A percentile compares a stretch with the other conserved stretches of the same genome.
phyloP scores from a whole-genome alignment of 2,113 vertebrate species.

The Rhinolophus ferrumequinum region DNA sequence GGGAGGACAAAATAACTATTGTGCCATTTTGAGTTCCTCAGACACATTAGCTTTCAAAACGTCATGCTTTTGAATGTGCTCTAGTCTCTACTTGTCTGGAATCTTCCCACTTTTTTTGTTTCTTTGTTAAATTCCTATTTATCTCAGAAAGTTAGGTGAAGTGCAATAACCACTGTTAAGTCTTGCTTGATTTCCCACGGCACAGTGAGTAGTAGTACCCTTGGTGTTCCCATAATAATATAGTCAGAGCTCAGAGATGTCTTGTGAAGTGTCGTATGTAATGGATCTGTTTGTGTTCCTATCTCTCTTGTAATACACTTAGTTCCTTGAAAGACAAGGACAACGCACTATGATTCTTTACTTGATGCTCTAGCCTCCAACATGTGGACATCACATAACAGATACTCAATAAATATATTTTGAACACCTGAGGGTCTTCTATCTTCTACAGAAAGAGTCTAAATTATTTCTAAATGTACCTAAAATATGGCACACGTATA shows the following conservation, averaged over 20 bases:
- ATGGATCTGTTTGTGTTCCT: neutral
- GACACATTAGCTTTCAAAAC: neutral
- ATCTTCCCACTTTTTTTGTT: neutral
- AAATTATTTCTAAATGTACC: neutral
- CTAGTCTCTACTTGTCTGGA: neutral
- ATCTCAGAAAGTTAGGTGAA: neutral
- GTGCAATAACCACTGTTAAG: neutral
- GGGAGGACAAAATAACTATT: neutral
- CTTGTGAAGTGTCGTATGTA: fast-evolving
- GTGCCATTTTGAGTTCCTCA: neutral
- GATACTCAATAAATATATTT: neutral
- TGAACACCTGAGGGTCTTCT: neutral
- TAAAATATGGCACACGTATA: neutral
- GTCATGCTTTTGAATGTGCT: neutral
- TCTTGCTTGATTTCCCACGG: neutral
- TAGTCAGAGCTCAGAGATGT: neutral
- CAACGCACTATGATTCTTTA: neutral
- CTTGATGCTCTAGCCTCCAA: neutral
- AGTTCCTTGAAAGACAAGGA: neutral
- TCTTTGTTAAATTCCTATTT: neutral
- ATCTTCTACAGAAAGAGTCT: neutral
- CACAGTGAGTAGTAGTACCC: neutral
- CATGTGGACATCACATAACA: neutral
- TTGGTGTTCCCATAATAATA: neutral
- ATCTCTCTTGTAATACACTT: neutral